Percentiles rank a stretch among this genome's conserved stretches.
These are phyloP conservation scores for Rugalucina vietnamica DNA, from an alignment of 2,888 invertebrate genomes.

Conservation along the genomic window DNA sequence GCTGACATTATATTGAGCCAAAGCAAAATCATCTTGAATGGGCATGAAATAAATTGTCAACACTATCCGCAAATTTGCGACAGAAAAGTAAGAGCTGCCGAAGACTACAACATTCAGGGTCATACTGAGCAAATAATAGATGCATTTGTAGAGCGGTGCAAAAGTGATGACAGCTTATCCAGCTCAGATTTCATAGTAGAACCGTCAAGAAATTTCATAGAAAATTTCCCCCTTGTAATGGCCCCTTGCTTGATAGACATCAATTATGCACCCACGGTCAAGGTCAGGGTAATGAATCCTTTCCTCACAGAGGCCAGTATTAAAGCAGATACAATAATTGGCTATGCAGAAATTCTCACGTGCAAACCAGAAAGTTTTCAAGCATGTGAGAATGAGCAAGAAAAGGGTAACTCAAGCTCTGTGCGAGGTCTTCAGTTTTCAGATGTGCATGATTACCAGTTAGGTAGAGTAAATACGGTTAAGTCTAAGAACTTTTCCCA, in stretches of 20 bases:
- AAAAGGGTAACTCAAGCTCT: neutral
- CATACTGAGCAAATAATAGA: constrained; percentile 45
- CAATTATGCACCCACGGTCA: constrained; percentile 21
- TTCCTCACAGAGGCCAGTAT: constrained; percentile 23
- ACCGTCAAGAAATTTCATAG: constrained; percentile 25
- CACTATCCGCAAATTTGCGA: neutral
- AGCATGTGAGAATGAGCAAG: neutral
- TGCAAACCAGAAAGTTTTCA: neutral
- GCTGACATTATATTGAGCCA: constrained; percentile 27
- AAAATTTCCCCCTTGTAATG: constrained; percentile 42
- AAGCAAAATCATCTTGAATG: constrained; percentile 30
- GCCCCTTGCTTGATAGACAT: constrained; percentile 44
- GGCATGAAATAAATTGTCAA: constrained; percentile 15
- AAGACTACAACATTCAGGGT: constrained; percentile 36
- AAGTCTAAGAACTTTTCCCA: too few species aligned
- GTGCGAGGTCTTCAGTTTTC: neutral
- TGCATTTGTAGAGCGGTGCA: constrained; percentile 30
- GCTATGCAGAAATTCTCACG: constrained; percentile 33
- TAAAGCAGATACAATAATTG: constrained; percentile 46
- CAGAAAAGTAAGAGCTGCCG: constrained; percentile 5
- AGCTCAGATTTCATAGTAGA: constrained; percentile 38
- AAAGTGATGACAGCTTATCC: constrained; percentile 17
- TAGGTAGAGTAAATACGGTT: neutral
- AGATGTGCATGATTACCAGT: neutral
- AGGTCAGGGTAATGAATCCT: constrained; percentile 34